These are phyloP conservation scores for Origma solitaria DNA, from an alignment of 2,113 vertebrate species.

Conservation along the genomic window DNA sequence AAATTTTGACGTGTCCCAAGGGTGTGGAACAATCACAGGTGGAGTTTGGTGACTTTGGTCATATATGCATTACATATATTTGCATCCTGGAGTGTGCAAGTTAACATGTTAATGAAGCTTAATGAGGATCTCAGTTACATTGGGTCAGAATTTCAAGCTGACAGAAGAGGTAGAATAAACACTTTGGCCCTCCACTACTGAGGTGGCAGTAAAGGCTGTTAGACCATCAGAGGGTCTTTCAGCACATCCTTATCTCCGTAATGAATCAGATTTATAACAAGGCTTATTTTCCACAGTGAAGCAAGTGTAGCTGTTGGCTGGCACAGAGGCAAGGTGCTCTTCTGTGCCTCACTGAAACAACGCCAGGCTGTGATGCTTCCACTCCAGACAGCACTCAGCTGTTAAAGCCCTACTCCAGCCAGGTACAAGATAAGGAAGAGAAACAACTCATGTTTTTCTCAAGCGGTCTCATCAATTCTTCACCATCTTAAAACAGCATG, in stretches of 20 bases:
- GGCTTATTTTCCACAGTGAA: neutral
- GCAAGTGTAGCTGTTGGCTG: neutral
- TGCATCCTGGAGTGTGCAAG: neutral
- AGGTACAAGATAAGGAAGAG: neutral
- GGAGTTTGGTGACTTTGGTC: neutral
- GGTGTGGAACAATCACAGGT: neutral
- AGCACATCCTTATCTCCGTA: neutral
- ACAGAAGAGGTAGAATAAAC: neutral
- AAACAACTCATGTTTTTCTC: neutral
- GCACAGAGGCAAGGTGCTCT: neutral
- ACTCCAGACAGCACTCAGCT: too few species aligned
- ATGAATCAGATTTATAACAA: neutral
- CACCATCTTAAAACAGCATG: neutral
- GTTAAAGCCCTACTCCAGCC: neutral
- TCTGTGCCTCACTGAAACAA: neutral
- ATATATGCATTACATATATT: neutral
- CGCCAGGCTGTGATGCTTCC: neutral
- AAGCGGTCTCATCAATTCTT: neutral
- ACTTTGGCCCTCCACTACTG: neutral
- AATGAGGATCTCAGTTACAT: accelerated
- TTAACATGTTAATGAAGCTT: neutral
- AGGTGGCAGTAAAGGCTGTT: neutral
- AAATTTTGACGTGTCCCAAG: neutral
- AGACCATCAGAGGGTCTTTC: neutral
- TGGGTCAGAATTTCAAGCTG: neutral